Evolutionary conservation across 2,888 invertebrate species (phyloP).

Genomic region (Myathropa florea): DNA sequence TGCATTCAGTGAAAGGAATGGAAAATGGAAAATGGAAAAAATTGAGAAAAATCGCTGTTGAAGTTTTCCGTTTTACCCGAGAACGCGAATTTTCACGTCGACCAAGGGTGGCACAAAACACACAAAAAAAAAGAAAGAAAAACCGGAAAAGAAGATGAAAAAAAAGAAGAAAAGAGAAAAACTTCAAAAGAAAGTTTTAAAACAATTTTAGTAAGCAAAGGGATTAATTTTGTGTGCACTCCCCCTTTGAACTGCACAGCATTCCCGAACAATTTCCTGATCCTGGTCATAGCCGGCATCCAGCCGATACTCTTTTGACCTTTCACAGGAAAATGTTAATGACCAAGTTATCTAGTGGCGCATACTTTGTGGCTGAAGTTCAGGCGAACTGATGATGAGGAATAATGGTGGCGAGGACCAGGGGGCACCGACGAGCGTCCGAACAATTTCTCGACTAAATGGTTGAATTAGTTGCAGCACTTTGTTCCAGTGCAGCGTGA

Average conservation of each 20-base stretch:
- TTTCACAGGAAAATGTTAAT: conserved; percentile 42
- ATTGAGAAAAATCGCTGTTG: conserved; percentile 22
- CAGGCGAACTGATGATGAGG: not conserved
- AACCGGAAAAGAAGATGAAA: not conserved
- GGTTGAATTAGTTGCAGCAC: conserved; percentile 55
- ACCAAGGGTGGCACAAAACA: conserved; percentile 4
- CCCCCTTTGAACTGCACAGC: not conserved
- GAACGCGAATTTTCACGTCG: conserved; percentile 36
- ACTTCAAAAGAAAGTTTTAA: conserved; percentile 58
- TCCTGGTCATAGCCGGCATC: not conserved
- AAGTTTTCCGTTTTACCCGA: conserved; percentile 25
- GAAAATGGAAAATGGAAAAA: not conserved
- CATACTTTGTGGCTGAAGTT: conserved; percentile 38
- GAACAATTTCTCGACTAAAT: conserved; percentile 44
- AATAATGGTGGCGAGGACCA: not conserved
- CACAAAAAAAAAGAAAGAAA: conserved; percentile 1
- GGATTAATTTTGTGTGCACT: conserved; percentile 56
- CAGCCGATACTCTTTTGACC: conserved; percentile 43
- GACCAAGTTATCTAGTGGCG: conserved; percentile 53
- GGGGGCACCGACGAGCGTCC: conserved; percentile 13
- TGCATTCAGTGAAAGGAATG: not conserved
- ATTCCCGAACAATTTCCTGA: not conserved
- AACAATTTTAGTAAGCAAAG: conserved; percentile 62
- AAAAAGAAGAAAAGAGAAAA: not conserved
- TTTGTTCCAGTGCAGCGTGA: conserved; percentile 43